phyloP scores from a whole-genome alignment of 2,797 vertebrate species.

The Thamnophis elegans region DNA sequence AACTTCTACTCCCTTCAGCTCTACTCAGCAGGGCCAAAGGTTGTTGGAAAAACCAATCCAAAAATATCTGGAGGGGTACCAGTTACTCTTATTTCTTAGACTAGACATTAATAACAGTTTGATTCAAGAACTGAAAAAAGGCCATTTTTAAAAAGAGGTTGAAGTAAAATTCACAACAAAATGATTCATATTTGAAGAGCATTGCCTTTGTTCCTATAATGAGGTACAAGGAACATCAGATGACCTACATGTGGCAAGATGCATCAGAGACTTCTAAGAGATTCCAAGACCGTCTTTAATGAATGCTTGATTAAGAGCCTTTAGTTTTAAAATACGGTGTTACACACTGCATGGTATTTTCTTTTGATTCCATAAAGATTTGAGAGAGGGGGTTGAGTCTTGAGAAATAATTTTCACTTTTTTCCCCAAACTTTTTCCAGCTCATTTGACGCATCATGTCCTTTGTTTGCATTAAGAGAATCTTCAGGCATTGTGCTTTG shows the following conservation, averaged over 20 bases:
- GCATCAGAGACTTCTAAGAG: slow-evolving; percentile 51
- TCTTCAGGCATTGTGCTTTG: background rate
- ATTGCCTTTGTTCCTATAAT: slow-evolving; percentile 32
- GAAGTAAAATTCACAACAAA: slow-evolving; percentile 38
- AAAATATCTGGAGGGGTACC: background rate
- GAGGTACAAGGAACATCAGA: slow-evolving; percentile 49
- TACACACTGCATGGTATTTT: background rate
- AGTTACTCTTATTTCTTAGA: background rate
- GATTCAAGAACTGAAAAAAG: slow-evolving; percentile 45
- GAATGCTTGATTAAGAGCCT: slow-evolving; percentile 37
- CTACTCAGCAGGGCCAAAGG: background rate
- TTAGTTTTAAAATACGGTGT: slow-evolving; percentile 42
- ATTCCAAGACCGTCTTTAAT: slow-evolving; percentile 42
- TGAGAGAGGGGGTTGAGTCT: background rate
- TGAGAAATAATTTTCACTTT: background rate
- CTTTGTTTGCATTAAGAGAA: background rate
- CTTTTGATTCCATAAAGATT: background rate
- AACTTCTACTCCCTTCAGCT: background rate
- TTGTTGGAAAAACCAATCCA: background rate
- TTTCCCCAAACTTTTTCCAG: background rate
- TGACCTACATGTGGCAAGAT: slow-evolving; percentile 57
- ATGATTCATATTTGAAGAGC: slow-evolving; percentile 39
- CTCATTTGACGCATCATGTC: background rate
- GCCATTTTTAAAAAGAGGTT: slow-evolving; percentile 32
- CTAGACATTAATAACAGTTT: slow-evolving; percentile 11